These are phyloP conservation scores for Melanerpes formicivorus DNA, from an alignment of 2,113 vertebrate genomes.

Conservation along the genomic window DNA sequence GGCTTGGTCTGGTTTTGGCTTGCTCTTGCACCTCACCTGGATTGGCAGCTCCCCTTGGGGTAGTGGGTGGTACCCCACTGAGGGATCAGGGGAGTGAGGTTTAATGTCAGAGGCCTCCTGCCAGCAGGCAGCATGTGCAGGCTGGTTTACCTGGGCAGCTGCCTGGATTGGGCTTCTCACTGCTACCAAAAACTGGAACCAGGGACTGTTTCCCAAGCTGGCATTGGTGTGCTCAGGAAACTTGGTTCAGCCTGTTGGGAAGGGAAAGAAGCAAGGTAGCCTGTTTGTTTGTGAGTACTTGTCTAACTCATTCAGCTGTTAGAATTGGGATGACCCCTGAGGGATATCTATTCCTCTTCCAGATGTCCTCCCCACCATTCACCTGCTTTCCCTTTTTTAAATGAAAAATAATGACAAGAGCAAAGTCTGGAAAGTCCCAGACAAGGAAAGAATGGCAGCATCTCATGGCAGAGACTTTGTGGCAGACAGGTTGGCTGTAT, in stretches of 20 bases:
- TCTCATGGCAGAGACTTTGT: background rate
- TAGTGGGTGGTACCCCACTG: background rate
- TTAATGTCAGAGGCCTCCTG: background rate
- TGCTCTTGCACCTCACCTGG: background rate
- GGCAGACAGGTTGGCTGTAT: background rate
- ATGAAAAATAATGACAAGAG: background rate
- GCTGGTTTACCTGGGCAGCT: background rate
- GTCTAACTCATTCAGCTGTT: background rate
- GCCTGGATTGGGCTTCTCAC: background rate
- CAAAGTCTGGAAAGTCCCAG: background rate
- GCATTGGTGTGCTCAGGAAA: background rate
- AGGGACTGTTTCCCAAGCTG: accelerated
- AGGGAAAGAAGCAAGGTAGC: background rate
- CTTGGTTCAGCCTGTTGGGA: background rate
- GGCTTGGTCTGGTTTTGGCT: background rate
- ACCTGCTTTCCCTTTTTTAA: background rate
- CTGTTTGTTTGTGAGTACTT: background rate
- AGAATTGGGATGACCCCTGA: background rate
- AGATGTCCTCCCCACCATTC: background rate
- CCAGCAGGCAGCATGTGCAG: background rate
- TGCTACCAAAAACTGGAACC: background rate
- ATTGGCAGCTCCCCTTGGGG: background rate
- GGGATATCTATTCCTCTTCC: background rate
- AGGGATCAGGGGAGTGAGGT: background rate
- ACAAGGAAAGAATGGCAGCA: background rate